phyloP scores from a whole-genome alignment of 2,888 invertebrate species.

The Cephus runcator region DNA sequence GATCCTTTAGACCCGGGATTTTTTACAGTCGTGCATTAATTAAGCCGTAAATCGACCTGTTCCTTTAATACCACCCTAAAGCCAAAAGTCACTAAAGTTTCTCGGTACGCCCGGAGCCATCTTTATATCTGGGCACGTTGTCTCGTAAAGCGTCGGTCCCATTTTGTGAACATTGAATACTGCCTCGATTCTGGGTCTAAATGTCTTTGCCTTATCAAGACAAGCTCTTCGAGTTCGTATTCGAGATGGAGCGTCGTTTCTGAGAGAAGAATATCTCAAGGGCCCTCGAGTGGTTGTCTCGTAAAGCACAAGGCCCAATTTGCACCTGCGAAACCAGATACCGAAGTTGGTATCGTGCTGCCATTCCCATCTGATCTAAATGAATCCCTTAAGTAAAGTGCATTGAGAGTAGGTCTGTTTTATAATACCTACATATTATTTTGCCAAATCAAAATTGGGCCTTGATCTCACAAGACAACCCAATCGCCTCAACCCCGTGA shows the following conservation, averaged over 20 bases:
- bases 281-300: neutral
- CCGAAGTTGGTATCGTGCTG: neutral
- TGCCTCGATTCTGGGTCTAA: neutral
- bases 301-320: neutral
- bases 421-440: neutral
- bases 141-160: neutral
- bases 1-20: neutral
- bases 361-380: neutral
- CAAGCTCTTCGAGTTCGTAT: neutral
- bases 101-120: neutral
- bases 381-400: neutral
- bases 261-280: too few species aligned
- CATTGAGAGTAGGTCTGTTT: neutral
- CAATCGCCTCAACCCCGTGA: neutral
- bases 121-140: neutral
- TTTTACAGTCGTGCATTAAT: constrained; percentile 33
- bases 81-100: constrained; percentile 11
- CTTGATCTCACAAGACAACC: neutral
- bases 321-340: neutral
- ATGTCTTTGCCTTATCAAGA: neutral
- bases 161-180: neutral
- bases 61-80: constrained; percentile 42
- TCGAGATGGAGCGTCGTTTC: too few species aligned
- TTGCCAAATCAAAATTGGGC: neutral
- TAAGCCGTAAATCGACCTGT: constrained; percentile 49